Percentiles rank a stretch among this genome's conserved stretches.
Conservation (phyloP, 2,888 invertebrate species). For the Cheilosia impressa region DNA sequence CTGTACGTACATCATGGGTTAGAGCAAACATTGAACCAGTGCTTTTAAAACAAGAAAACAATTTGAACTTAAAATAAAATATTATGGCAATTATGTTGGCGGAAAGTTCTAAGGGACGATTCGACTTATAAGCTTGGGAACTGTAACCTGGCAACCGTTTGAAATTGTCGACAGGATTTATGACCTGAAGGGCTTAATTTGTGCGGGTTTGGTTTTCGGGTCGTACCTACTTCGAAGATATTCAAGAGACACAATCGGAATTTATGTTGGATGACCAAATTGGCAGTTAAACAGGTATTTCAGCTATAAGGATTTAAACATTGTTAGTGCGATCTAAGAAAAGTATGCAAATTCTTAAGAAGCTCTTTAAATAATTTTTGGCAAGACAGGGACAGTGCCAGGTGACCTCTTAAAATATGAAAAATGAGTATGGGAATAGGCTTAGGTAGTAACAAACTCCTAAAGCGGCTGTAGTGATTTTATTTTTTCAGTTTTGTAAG, state of each 20-base stretch:
- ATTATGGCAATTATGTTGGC: slow-evolving; percentile 1
- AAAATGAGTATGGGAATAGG: no score
- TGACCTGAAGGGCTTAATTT: background rate
- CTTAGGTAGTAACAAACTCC: no score
- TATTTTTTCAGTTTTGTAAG: no score
- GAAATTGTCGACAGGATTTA: background rate
- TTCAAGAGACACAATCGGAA: no score
- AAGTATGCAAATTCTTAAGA: no score
- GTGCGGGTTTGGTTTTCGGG: background rate
- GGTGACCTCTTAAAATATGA: no score
- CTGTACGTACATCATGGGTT: slow-evolving; percentile 8
- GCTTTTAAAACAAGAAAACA: slow-evolving; percentile 33
- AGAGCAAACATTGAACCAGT: slow-evolving; percentile 17
- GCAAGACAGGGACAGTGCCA: no score
- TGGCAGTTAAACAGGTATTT: no score
- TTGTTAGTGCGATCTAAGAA: no score
- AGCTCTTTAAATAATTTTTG: no score
- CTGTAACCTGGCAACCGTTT: background rate
- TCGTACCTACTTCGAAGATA: background rate
- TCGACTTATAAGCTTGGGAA: background rate
- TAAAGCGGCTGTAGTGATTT: no score
- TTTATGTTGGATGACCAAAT: no score
- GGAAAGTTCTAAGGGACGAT: background rate
- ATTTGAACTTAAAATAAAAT: slow-evolving; percentile 22
- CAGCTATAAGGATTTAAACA: background rate